Evolutionary conservation across 2,888 invertebrate genomes (phyloP).

Genomic region (Drosophila phalerata): DNA sequence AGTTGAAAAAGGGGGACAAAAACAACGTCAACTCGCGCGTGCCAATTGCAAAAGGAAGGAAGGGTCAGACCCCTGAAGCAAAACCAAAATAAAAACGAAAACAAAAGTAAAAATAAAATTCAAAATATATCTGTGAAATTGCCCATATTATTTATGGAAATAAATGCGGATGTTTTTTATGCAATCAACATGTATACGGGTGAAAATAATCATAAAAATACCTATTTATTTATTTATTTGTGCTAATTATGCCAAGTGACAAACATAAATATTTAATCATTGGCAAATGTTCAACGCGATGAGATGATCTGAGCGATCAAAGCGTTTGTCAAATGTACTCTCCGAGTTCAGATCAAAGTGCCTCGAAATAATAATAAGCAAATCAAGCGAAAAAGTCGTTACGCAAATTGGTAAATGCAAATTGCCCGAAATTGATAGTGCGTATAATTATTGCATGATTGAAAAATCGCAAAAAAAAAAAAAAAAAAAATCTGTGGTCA

Average conservation of each 20-base stretch:
- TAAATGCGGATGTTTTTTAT: conserved; percentile 53
- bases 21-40: conserved; percentile 58
- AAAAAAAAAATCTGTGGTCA: conserved; percentile 27
- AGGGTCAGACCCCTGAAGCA: conserved; percentile 51
- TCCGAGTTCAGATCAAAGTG: conserved; percentile 62
- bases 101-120: conserved; percentile 24
- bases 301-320: conserved; percentile 40
- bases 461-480: conserved; percentile 17
- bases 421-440: conserved; percentile 50
- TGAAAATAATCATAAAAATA: conserved; percentile 45
- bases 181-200: conserved; percentile 43
- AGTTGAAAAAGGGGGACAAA: conserved; percentile 69
- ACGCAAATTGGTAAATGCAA: conserved; percentile 65
- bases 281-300: conserved; percentile 30
- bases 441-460: conserved; percentile 48
- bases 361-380: conserved; percentile 47
- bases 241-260: conserved; percentile 46
- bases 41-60: conserved; percentile 62
- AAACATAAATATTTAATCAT: conserved; percentile 45
- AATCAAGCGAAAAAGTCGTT: conserved; percentile 58
- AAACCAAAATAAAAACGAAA: conserved; percentile 23
- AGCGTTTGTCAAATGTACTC: conserved; percentile 43
- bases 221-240: conserved; percentile 40
- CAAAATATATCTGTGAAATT: conserved; percentile 48
- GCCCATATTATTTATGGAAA: conserved; percentile 39